Evolutionary conservation across 2,113 vertebrate species (phyloP).

Genomic region (Nycticorax nycticorax): DNA sequence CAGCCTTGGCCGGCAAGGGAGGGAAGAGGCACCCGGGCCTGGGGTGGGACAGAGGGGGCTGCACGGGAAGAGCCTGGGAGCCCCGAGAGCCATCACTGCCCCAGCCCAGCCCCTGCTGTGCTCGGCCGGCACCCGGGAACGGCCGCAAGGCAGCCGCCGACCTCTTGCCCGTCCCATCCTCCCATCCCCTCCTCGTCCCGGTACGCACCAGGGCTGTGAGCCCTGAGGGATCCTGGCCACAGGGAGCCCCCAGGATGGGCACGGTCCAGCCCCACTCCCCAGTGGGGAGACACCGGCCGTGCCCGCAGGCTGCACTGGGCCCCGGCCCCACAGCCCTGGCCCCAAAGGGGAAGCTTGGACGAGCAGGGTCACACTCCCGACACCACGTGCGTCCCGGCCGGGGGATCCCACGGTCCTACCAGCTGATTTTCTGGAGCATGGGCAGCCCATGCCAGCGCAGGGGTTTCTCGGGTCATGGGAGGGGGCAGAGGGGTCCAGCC

Average conservation of each 20-base stretch:
- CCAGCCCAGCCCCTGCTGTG: not conserved
- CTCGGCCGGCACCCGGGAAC: not conserved
- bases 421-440: not conserved
- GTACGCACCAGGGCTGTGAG: not conserved
- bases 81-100: rapidly evolving
- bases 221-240: not conserved
- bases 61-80: not conserved
- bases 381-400: rapidly evolving
- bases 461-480: not conserved
- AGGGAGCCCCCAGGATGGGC: not conserved
- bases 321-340: not conserved
- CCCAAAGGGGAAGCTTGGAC: not conserved
- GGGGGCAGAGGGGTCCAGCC: not conserved
- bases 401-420: not conserved
- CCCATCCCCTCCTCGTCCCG: not conserved
- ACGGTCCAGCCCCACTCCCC: rapidly evolving
- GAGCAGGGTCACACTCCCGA: rapidly evolving
- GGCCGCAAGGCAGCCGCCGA: not conserved
- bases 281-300: rapidly evolving
- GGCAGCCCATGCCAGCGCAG: rapidly evolving
- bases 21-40: not conserved
- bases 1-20: rapidly evolving
- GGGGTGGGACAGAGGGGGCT: not conserved
- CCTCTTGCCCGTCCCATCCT: rapidly evolving
- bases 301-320: not conserved